phyloP scores from a whole-genome alignment of 2,797 vertebrate species.

The Sebastes kiyomatsui region DNA sequence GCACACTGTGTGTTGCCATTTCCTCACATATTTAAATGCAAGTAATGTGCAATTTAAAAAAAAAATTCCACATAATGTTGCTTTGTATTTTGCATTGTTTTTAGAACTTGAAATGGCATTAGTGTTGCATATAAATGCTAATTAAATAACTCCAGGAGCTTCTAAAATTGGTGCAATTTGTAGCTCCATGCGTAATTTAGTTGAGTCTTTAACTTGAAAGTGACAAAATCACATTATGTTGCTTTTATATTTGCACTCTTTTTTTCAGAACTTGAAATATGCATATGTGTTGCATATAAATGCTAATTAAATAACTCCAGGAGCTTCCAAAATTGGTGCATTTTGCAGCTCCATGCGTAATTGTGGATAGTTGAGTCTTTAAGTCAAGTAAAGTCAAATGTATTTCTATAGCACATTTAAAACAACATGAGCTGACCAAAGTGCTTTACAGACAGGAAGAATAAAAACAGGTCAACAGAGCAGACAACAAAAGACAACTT shows the following conservation, averaged over 20 bases:
- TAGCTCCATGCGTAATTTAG: not conserved
- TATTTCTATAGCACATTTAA: no score
- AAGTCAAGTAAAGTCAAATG: no score
- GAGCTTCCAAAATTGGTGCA: no score
- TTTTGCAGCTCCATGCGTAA: no score
- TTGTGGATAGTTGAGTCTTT: no score
- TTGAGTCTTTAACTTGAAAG: not conserved
- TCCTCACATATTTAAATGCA: slow-evolving; percentile 13
- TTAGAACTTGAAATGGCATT: not conserved
- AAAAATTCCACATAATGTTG: not conserved
- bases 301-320: no score
- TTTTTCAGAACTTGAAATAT: no score
- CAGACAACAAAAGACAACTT: not conserved
- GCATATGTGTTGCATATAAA: no score
- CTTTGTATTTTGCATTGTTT: not conserved
- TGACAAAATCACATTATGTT: not conserved
- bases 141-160: not conserved
- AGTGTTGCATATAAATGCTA: not conserved
- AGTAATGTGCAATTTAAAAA: not conserved
- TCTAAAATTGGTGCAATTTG: not conserved
- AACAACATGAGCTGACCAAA: no score
- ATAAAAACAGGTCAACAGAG: no score
- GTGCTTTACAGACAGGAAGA: no score
- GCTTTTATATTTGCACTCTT: no score
- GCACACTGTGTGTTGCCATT: slow-evolving; percentile 5